A percentile compares a stretch with the other conserved stretches of the same genome.
These are phyloP conservation scores for Wiebesia pumilae DNA, from an alignment of 1,140 invertebrate species.

Conservation along the genomic window DNA sequence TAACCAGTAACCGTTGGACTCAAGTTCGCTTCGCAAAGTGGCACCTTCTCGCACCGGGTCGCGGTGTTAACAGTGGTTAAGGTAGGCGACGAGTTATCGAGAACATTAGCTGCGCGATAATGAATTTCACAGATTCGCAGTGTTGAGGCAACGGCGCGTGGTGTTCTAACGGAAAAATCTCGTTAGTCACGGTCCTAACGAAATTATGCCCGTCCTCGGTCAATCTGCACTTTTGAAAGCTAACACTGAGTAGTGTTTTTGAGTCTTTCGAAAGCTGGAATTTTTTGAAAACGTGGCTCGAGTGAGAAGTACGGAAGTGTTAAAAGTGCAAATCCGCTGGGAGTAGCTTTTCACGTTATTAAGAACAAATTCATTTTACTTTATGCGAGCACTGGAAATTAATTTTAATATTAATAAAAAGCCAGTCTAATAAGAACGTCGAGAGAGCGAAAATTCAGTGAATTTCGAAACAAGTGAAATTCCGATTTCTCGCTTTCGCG, in stretches of 20 bases:
- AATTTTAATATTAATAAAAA: not conserved
- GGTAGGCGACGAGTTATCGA: not conserved
- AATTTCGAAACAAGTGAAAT: constrained; percentile 12
- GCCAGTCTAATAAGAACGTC: not conserved
- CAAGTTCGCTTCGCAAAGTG: not conserved
- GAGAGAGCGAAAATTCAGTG: constrained; percentile 1
- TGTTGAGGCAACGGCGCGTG: not conserved
- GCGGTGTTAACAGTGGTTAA: not conserved
- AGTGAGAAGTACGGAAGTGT: not conserved
- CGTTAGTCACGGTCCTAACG: too few species aligned
- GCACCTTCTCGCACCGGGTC: not conserved
- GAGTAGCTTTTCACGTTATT: not conserved
- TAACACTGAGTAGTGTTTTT: too few species aligned
- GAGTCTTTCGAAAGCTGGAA: not conserved
- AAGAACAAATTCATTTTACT: not conserved
- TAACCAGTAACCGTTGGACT: too few species aligned
- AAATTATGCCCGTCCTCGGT: too few species aligned
- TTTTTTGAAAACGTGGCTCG: not conserved
- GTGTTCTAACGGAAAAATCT: not conserved
- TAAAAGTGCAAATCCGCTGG: not conserved
- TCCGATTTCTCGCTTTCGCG: not conserved
- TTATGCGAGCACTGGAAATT: not conserved
- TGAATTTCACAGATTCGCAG: constrained; percentile 17
- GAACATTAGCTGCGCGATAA: not conserved
- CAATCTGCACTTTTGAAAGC: too few species aligned